Evolutionary conservation across 2,113 vertebrate species (phyloP).

Genomic region (Chunga burmeisteri): DNA sequence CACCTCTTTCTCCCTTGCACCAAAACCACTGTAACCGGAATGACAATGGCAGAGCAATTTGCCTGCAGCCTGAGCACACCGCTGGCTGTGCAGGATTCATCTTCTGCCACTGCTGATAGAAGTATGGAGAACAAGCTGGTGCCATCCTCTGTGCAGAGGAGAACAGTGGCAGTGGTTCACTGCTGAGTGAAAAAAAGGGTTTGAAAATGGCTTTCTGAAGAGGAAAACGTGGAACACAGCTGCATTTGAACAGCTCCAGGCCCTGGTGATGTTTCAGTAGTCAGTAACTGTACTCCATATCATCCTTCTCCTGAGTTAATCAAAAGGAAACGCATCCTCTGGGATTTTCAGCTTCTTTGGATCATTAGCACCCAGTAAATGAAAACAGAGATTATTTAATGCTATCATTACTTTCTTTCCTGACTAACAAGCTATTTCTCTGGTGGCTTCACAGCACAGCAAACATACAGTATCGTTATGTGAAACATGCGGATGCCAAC

Average conservation of each 20-base stretch:
- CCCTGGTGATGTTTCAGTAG: neutral
- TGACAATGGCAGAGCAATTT: neutral
- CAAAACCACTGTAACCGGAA: fast-evolving
- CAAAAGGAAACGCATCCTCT: neutral
- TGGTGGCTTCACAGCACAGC: neutral
- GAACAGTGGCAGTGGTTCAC: neutral
- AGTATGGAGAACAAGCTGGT: neutral
- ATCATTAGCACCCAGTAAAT: neutral
- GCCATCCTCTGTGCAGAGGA: neutral
- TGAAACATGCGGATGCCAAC: neutral
- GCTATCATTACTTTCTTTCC: neutral
- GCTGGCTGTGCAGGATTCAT: neutral
- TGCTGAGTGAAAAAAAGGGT: neutral
- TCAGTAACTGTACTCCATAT: neutral
- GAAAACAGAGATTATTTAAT: neutral
- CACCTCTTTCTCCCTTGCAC: neutral
- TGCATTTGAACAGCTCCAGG: neutral
- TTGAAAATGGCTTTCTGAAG: neutral
- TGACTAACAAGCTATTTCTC: neutral
- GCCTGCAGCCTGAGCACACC: neutral
- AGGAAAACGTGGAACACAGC: neutral
- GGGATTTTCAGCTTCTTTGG: neutral
- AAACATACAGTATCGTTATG: neutral
- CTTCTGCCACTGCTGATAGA: neutral
- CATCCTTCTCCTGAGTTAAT: neutral